Conservation (phyloP, 2,797 vertebrate genomes). For the Sebastes taczanowskii region DNA sequence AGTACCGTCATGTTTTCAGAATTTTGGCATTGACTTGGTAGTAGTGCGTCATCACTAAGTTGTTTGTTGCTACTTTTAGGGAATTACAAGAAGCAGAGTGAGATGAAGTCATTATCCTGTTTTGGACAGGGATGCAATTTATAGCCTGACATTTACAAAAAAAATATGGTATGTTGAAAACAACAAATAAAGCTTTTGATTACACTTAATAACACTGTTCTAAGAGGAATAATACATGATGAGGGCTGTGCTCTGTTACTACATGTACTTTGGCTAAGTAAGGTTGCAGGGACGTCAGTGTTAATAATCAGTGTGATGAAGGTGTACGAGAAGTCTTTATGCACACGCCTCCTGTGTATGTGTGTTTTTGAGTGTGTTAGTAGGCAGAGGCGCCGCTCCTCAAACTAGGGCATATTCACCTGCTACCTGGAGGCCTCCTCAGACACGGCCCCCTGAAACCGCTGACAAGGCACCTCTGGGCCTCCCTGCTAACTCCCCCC, state of each 20-base stretch:
- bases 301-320: not conserved
- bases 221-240: not conserved
- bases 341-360: not conserved
- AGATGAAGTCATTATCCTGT: no score
- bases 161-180: not conserved
- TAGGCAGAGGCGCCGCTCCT: conserved; percentile 46
- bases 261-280: not conserved
- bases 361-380: conserved; percentile 12
- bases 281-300: not conserved
- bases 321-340: not conserved
- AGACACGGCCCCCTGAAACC: conserved; percentile 68
- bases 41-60: conserved; percentile 23
- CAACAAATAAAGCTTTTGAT: not conserved
- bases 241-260: not conserved
- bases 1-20: no score
- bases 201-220: not conserved
- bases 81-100: not conserved
- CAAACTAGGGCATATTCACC: conserved; percentile 76
- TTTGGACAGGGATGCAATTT: not conserved
- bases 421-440: conserved; percentile 78
- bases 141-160: not conserved
- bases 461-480: conserved; percentile 73
- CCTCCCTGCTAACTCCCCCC: conserved; percentile 28
- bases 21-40: not conserved
- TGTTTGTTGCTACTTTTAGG: not conserved